Base-by-base conservation (phyloP, 1,140 invertebrate genomes). In the Hyphantria cunea region DNA sequence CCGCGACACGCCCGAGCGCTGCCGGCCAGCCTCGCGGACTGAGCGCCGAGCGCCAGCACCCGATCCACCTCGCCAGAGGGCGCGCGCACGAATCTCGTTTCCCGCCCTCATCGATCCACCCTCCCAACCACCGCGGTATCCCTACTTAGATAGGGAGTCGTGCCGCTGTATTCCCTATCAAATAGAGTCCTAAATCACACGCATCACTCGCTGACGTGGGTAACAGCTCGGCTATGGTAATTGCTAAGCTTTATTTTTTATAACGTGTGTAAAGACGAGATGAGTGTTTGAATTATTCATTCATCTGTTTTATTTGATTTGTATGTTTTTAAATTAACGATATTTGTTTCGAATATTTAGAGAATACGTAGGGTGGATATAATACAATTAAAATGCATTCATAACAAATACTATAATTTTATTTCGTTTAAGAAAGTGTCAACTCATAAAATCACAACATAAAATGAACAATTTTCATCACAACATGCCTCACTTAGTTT, bases 61-160 rank as follows among this genome's bases (percentile, higher is more conserved):
- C n/a, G n/a, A n/a, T n/a, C n/a, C 77, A 61, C 61, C 50, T 25
- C 77, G 62, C 61, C 50, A 78, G 80, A 71, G 74, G 77, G 73
- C 78, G 74, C 67, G 66, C 53, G 48, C 66, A 60, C 50, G 64
- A 58, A 55, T 58, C 49, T 66, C 62, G 51, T 55, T 68, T 66
- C 74, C 71, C 76, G 68, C 77, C 51, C 65, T 69, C 80, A 86
- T 86, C 84, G 84, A 86, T 86, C 84, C 76, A 84, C 77, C 79
- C 77, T 80, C 72, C 62, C 12, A 54, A 42, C 59, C 64, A 71
- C 68, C 63, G 52, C 37, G 54, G 47, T 49, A 48, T 37, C 48
- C 17, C 56, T 51, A 66, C 31, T n/a, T n/a, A n/a, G n/a, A n/a
- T n/a, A n/a, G n/a, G n/a, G n/a, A n/a, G 34, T 32, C 31, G 50